phyloP scores from a whole-genome alignment of 2,113 vertebrate genomes.

The Mionectes macconnelli region DNA sequence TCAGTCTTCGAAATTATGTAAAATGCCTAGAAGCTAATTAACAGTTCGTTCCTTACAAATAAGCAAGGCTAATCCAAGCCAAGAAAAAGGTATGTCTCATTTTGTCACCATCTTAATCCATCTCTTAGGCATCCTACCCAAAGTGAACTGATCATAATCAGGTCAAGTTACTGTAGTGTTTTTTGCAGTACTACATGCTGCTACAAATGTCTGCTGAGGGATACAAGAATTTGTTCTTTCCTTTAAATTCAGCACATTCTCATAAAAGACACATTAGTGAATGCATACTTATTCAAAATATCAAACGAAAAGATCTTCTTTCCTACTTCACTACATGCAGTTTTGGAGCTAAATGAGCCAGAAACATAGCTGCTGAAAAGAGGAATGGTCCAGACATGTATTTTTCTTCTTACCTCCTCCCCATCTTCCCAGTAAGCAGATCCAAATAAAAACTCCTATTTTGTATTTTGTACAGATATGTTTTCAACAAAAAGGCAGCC shows the following conservation, averaged over 20 bases:
- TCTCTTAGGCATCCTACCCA: neutral
- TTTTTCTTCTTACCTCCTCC: neutral
- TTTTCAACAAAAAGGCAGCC: neutral
- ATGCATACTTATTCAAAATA: neutral
- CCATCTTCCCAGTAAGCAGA: neutral
- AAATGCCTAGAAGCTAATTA: neutral
- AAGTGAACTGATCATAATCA: neutral
- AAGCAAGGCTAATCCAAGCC: neutral
- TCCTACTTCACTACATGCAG: neutral
- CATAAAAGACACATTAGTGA: neutral
- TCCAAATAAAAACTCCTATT: neutral
- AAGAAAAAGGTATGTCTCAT: neutral
- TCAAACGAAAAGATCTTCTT: fast-evolving
- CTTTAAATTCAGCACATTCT: neutral
- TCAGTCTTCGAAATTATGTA: neutral
- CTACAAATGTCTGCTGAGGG: neutral
- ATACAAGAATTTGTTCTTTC: neutral
- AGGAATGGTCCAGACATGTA: neutral
- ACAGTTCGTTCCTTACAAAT: neutral
- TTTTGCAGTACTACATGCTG: neutral
- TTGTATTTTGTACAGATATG: neutral
- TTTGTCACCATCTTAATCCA: neutral
- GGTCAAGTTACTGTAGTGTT: neutral
- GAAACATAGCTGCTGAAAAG: neutral
- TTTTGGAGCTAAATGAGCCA: neutral